Evolutionary conservation across 1,140 invertebrate species (phyloP).

Genomic region (Phortica variegata): DNA sequence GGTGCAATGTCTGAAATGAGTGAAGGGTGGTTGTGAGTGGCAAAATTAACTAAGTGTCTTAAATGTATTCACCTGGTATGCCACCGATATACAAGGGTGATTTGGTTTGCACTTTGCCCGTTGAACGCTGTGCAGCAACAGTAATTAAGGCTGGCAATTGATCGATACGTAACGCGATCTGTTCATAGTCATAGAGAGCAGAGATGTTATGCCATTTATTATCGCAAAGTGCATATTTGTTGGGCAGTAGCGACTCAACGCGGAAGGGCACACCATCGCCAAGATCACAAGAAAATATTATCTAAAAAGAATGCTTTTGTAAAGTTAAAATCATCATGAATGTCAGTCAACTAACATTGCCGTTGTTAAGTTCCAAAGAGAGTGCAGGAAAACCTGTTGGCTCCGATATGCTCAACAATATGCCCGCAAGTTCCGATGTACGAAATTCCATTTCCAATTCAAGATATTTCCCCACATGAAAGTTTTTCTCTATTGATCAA

Average conservation of each 20-base stretch:
- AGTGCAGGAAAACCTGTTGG: conserved; percentile 67
- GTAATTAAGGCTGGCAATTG: conserved; percentile 61
- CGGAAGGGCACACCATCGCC: conserved; percentile 64
- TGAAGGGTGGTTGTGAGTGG: conserved; percentile 19
- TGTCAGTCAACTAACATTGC: conserved; percentile 62
- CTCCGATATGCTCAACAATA: conserved; percentile 74
- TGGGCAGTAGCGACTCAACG: conserved; percentile 63
- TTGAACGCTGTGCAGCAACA: conserved; percentile 27
- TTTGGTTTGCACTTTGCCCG: conserved; percentile 54
- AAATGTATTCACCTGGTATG: conserved; percentile 68
- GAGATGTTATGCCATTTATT: conserved; percentile 84
- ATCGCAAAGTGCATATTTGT: conserved; percentile 74
- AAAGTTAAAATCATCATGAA: neutral
- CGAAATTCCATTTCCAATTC: conserved; percentile 81
- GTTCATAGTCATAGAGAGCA: conserved; percentile 70
- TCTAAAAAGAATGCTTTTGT: conserved; percentile 57
- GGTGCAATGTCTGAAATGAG: conserved; percentile 64
- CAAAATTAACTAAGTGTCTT: neutral
- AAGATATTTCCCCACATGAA: conserved; percentile 67
- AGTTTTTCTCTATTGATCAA: conserved; percentile 66
- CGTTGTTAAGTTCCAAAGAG: conserved; percentile 75
- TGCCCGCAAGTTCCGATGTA: conserved; percentile 77
- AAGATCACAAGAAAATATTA: conserved; percentile 71
- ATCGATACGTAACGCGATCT: conserved; percentile 74
- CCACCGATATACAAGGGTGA: conserved; percentile 82